Conservation (phyloP, 2,797 vertebrate species). For the Potorous gilbertii region DNA sequence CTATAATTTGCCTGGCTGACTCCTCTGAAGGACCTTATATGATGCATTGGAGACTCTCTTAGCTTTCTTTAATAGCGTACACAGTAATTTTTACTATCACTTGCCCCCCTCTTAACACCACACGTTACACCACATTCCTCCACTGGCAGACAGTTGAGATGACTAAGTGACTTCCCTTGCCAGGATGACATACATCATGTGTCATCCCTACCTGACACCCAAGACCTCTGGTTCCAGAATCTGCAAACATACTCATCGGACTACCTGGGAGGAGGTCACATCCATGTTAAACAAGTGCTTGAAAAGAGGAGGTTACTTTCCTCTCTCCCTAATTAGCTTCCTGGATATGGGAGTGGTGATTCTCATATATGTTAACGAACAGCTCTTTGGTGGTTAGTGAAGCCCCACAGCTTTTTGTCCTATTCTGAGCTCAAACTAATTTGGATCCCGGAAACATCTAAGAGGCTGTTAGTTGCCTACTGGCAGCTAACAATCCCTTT, state of each 20-base stretch:
- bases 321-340: neutral
- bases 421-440: constrained; percentile 24
- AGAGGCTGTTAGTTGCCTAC: constrained; percentile 22
- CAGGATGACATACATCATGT: neutral
- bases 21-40: neutral
- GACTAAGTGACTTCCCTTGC: constrained; percentile 24
- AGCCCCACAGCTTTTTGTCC: constrained; percentile 45
- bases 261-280: neutral
- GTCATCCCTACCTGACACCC: neutral
- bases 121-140: constrained; percentile 21
- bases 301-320: neutral
- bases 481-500: neutral
- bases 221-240: neutral
- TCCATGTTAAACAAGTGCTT: neutral
- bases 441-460: constrained; percentile 29
- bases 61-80: constrained; percentile 46
- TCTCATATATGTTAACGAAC: constrained; percentile 11
- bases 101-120: neutral
- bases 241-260: neutral
- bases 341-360: constrained; percentile 22
- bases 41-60: constrained; percentile 10
- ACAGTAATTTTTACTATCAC: constrained; percentile 39
- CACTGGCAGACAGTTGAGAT: neutral
- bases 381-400: neutral
- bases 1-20: constrained; percentile 4